Evolutionary conservation across 2,888 invertebrate species (phyloP).

Genomic region (Sphaeridia pumilis): DNA sequence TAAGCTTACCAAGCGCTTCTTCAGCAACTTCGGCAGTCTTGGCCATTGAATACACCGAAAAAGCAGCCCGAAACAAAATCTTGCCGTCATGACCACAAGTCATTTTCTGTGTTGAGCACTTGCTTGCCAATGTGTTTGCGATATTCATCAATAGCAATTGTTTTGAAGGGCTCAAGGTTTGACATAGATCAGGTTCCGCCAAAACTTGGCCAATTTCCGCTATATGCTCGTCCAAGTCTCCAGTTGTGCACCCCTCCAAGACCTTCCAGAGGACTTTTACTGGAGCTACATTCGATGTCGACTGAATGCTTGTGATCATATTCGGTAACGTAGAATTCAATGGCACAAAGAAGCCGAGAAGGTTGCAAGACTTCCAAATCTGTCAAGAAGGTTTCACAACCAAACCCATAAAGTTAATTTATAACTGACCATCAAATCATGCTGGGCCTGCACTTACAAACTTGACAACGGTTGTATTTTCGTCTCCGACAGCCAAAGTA

Average conservation of each 20-base stretch:
- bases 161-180: constrained; percentile 37
- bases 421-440: neutral
- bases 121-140: constrained; percentile 45
- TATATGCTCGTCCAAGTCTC: constrained; percentile 44
- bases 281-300: constrained; percentile 42
- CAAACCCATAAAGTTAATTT: neutral
- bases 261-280: constrained; percentile 52
- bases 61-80: constrained; percentile 38
- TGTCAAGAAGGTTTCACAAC: constrained; percentile 37
- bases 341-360: constrained; percentile 63
- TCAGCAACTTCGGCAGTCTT: constrained; percentile 36
- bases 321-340: constrained; percentile 50
- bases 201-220: constrained; percentile 49
- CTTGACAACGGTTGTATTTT: constrained; percentile 40
- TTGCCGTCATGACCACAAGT: constrained; percentile 22
- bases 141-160: constrained; percentile 50
- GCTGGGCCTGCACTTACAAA: too few relatives aligned
- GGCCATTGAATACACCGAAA: constrained; percentile 39
- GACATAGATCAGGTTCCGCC: constrained; percentile 50
- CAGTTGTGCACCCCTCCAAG: constrained; percentile 48
- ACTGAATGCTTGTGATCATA: constrained; percentile 7
- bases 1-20: constrained; percentile 27
- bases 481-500: constrained; percentile 41
- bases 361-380: constrained; percentile 55
- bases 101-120: constrained; percentile 43